Evolutionary conservation across 1,140 invertebrate genomes (phyloP).

Genomic region (Thalassaphorura encarpata): DNA sequence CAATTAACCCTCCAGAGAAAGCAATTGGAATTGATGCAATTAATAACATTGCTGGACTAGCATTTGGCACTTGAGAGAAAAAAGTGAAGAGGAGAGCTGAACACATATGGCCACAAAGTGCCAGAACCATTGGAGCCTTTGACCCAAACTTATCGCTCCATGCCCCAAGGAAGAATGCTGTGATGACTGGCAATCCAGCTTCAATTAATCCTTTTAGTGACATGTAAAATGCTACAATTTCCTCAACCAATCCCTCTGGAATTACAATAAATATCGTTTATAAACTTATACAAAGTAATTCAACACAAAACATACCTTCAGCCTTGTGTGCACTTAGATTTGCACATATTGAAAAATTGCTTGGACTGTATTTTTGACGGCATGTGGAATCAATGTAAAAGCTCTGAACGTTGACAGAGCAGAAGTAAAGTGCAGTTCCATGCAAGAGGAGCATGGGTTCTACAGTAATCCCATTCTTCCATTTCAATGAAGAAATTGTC

Average conservation of each 20-base stretch:
- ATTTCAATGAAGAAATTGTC: too few species aligned
- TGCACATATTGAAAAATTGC: background rate
- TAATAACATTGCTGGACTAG: background rate
- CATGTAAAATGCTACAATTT: too few species aligned
- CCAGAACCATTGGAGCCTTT: conserved; percentile 9
- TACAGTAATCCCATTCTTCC: too few species aligned
- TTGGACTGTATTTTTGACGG: background rate
- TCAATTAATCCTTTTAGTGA: too few species aligned
- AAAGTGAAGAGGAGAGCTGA: background rate
- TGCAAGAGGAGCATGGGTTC: background rate
- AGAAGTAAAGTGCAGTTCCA: background rate
- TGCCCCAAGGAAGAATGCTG: conserved; percentile 1
- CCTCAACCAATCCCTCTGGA: too few species aligned
- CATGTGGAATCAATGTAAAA: background rate
- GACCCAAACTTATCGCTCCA: conserved; percentile 9
- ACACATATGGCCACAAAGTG: conserved; percentile 4
- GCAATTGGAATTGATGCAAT: conserved; percentile 12
- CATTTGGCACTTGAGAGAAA: background rate
- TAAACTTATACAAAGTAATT: too few species aligned
- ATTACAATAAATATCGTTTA: too few species aligned
- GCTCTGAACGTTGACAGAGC: background rate
- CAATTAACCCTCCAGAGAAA: conserved; percentile 5
- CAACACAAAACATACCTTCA: background rate
- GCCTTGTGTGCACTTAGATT: background rate
- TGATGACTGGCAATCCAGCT: background rate